Conservation (phyloP, 2,797 vertebrate genomes). For the Scolopax rusticola region DNA sequence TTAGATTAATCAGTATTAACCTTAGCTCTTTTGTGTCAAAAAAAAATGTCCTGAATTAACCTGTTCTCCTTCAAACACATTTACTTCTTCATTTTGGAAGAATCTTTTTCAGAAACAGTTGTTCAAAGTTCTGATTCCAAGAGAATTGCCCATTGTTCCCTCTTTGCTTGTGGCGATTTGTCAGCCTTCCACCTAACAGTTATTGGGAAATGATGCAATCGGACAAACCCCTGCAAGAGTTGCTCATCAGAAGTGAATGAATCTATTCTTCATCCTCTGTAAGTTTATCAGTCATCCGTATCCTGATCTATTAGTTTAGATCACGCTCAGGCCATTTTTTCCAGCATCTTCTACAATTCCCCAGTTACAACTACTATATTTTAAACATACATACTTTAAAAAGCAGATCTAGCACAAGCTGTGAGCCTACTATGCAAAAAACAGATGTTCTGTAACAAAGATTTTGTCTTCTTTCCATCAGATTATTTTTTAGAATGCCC, state of each 20-base stretch:
- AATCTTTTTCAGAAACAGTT: constrained; percentile 4
- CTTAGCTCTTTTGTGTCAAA: not conserved
- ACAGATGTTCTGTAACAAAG: not conserved
- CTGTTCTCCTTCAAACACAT: not conserved
- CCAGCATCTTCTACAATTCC: not conserved
- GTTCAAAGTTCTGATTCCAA: not conserved
- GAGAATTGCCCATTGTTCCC: not conserved
- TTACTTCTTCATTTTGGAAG: not conserved
- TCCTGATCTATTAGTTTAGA: not conserved
- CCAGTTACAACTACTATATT: not conserved
- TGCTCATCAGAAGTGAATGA: not conserved
- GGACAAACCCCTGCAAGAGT: not conserved
- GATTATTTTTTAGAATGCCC: not conserved
- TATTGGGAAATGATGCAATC: not conserved
- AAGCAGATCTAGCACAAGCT: not conserved
- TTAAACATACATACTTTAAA: not conserved
- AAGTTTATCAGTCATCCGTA: not conserved
- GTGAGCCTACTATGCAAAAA: not conserved
- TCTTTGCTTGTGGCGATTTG: constrained; percentile 12
- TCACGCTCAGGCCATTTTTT: not conserved
- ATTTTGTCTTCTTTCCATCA: not conserved
- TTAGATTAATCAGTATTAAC: not conserved
- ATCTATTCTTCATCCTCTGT: not conserved
- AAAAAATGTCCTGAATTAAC: not conserved
- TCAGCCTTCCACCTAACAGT: not conserved